Evolutionary conservation across 2,888 invertebrate genomes (phyloP).

Genomic region (Campoplex nolae): DNA sequence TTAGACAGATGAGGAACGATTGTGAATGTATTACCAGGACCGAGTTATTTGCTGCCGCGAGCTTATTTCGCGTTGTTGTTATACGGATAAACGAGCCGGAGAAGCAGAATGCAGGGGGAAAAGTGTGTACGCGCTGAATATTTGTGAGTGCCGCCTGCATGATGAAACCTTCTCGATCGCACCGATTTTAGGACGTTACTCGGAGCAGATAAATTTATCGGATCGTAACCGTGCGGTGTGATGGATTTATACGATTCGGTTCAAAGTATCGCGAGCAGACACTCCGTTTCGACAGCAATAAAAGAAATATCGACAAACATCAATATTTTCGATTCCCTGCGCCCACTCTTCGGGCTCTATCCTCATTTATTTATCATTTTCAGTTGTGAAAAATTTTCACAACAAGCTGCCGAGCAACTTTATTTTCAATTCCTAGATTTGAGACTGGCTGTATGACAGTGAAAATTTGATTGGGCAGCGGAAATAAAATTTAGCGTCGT

Average conservation of each 20-base stretch:
- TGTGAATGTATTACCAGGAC: not conserved
- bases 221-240: not conserved
- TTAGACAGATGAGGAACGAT: not conserved
- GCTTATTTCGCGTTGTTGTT: not conserved
- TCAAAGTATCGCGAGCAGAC: not conserved
- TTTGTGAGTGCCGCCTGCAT: slow-evolving; percentile 11
- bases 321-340: too few relatives aligned
- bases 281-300: too few relatives aligned
- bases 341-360: too few relatives aligned
- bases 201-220: not conserved
- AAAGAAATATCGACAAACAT: too few relatives aligned
- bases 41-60: not conserved
- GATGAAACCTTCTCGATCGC: slow-evolving; percentile 18
- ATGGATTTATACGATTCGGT: not conserved
- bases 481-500: too few relatives aligned
- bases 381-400: too few relatives aligned
- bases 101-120: not conserved
- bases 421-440: too few relatives aligned
- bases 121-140: not conserved
- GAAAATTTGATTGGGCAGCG: too few relatives aligned
- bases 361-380: too few relatives aligned
- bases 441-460: too few relatives aligned
- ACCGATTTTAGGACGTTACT: slow-evolving; percentile 5
- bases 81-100: not conserved
- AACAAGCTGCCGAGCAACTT: too few relatives aligned